Base-by-base conservation (phyloP, 2,797 vertebrate genomes). In the Scolopax rusticola region DNA sequence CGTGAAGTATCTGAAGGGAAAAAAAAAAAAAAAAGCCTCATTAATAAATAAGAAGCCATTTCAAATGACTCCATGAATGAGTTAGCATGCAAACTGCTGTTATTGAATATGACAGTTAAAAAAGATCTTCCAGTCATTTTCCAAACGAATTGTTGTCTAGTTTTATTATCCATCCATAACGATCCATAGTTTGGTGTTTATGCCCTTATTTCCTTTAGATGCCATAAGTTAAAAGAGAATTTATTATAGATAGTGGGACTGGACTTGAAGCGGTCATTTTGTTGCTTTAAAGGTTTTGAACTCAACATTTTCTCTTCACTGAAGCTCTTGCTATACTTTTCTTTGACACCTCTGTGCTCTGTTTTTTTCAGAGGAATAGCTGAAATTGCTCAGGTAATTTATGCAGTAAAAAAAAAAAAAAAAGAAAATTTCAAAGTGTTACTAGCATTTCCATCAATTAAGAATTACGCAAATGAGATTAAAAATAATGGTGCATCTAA, bases 1-100 rank as follows among this genome's bases (percentile, higher is more conserved):
- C 71, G 50, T 63, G 87, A 78, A 87, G 43, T 78, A 57, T 68
- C 68, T 75, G 74, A 90, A 78, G 56, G 8, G 19, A 12, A 54
- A 59, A 33, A 57, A 90, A 80, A 47, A 47, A 59, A 33, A 57
- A 90, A 78, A 75, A 61, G 9, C 19, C 67, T 91, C 75, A 96
- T 95, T 96, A 96, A 96, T 97, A 95, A 97, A 91, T 95, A 71
- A 96, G 81, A 54, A 94, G 68, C 56, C 75, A 84, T 95, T 94
- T 96, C 68, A 84, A 71, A 68, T 59, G 69, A 89, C n/a, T 87
- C 89, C 57, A 41, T 75, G 50, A 89, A 50, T 64, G 81, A 86
- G 48, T 75, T 83, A 70, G 54, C 71, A 43, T 51, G 57, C 40
- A 84, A 93, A 95, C 86, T 88, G 83, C 65, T 90, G 43, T 87